Evolutionary conservation across 1,140 invertebrate species (phyloP), one percentile per base, ranked within the genome.

Genomic region (Lordiphosa mommai): DNA sequence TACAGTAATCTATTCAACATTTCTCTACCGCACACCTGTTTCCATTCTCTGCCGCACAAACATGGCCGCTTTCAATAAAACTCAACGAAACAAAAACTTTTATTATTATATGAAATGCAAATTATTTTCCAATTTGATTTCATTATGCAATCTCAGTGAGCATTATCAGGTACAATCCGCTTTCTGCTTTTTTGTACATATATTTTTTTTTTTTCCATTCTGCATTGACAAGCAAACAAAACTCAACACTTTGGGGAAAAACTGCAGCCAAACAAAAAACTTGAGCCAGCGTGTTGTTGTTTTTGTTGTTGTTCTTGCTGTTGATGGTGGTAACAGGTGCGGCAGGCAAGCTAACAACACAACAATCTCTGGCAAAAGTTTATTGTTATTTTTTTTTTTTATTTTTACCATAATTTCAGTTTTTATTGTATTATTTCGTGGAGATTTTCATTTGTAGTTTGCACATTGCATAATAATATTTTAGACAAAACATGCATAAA

Each of bases 191-290:
- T 51, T n/a, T 47, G 13, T 55, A 46, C 29, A 46, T 50, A 36
- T 65, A 17, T 71, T 46, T 51, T 47, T 27, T 33, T 40, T 52
- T 64, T 46, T 61, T 41, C 34, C 68, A 38, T 37, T 72, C 27
- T 80, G 74, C 61, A 82, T 80, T 80, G 74, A 80, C 74, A 80
- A 53, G 60, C 70, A 71, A 61, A 73, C 74, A 80, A 74, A 74
- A 51, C 60, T 60, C 61, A 58, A 46, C 57, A 56, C 46, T 67
- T 46, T 13, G 29, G 16, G 48, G 33, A 52, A 44, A 57, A 50
- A 50, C 17, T 57, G 48, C 40, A 47, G 9, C 43, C 14, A 17
- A 46, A 52, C 43, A 13, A 56, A 13, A 66, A 80, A 80, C 66
- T 82, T 82, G 52, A n/a, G 23, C 9, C 57, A 68, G 68, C 52